Evolutionary conservation across 2,888 invertebrate genomes (phyloP), one percentile per base, ranked within the genome.

Genomic region (Noctua fimbriata): DNA sequence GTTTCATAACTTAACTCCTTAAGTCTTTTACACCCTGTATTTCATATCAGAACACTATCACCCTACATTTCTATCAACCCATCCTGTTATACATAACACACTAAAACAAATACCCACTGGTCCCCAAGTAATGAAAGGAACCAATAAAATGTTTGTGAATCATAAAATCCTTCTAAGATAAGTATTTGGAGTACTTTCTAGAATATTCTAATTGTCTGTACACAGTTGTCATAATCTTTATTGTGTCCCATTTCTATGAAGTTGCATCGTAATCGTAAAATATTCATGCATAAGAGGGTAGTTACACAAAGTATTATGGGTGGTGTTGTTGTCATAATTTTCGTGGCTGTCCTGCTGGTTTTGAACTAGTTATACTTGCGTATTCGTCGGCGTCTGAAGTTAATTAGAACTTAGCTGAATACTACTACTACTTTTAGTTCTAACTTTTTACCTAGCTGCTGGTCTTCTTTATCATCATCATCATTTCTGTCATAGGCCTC

Each of bases 261-360:
- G 58, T 36, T 69, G 74, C 67, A 65, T 79, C 79, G 74, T 83
- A 65, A 72, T 79, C 74, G 74, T 83, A 72, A 75, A 79, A 69
- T 73, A 36, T 81, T 49, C 12, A 63, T 72, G 55, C 66, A 24
- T 73, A 73, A 18, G 67, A 49, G 60, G 24, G 60, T 63, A 71
- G 49, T 28, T 7, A 16, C 24, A 52, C 44, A 16, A 58, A 65
- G 14, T 63, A 52, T 69, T 49, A 69, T 36, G 55, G 10, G 12
- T 36, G 44, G 21, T 60, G 41, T n/a, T 32, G 18, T 44, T 21
- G 24, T 52, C 28, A 69, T 78, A n/a, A 32, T 14, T 36, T 24
- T 49, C 60, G 36, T 28, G 10, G 41, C 2, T 0, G 24, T 21
- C 2, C 36, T 36, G 28, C 10, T 63, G n/a, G 18, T 32, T 58